A percentile compares a stretch with the other conserved stretches of the same genome.
Conservation (phyloP, 2,797 vertebrate species). For the Agapornis canus region DNA sequence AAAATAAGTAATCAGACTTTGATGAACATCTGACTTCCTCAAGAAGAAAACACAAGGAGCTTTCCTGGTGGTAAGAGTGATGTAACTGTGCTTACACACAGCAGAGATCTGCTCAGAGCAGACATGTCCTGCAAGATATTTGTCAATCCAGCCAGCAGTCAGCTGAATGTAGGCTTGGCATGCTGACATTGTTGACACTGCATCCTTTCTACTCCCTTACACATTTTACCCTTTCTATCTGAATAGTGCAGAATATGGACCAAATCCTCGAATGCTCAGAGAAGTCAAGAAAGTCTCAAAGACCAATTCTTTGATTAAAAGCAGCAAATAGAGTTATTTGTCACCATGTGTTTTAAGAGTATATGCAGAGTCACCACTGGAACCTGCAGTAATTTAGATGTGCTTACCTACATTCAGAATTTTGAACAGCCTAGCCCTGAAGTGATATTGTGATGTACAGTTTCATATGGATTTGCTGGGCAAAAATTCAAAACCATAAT, state of each 20-base stretch:
- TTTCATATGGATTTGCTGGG: neutral
- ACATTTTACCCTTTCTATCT: neutral
- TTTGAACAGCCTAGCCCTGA: neutral
- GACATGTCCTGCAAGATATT: neutral
- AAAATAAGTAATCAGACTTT: neutral
- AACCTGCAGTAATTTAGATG: neutral
- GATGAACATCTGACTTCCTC: neutral
- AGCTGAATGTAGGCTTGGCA: neutral
- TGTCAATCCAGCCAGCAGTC: neutral
- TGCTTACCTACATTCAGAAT: neutral
- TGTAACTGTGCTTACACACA: neutral
- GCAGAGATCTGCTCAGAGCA: neutral
- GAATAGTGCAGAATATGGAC: neutral
- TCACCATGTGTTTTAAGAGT: neutral
- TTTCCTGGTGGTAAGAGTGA: neutral
- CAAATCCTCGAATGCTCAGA: neutral
- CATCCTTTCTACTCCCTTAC: neutral
- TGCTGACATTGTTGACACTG: neutral
- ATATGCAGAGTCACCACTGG: neutral
- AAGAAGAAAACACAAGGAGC: neutral
- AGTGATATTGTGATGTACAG: fast-evolving
- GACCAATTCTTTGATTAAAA: neutral
- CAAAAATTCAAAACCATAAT: neutral
- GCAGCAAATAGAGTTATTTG: neutral
- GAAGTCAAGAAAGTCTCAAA: neutral